Evolutionary conservation across 2,797 vertebrate species (phyloP), one percentile per base, ranked within the genome.

Genomic region (Myotis planiceps): DNA sequence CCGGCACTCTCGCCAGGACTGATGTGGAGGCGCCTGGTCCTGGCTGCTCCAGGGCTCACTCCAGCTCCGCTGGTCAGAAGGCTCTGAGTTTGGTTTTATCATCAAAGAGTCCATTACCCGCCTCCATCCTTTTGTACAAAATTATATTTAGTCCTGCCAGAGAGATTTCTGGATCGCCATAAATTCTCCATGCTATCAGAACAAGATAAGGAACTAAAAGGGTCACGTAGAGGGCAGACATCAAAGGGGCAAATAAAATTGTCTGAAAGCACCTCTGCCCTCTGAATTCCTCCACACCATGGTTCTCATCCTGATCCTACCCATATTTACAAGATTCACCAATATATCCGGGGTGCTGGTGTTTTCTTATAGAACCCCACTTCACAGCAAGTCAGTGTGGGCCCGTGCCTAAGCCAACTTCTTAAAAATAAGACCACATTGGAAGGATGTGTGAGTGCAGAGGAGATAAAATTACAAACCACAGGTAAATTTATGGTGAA

Each of bases 181-280:
- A 97, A 97, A 97, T 98, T 95, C 65, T 95, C 71, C 63, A 79
- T 76, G 80, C 95, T 97, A 89, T 95, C 89, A 66, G 96, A 96
- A 88, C 60, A 42, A 97, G 96, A 96, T 98, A 98, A 98, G 92
- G 92, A 86, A 94, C 92, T 96, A 92, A 90, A 96, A 86, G 88
- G 96, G 92, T 96, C 90, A 86, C 13, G 0, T 3, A 58, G 72
- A 97, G 96, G 93, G 89, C 87, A 63, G 83, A 92, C 97, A 97
- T 98, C 97, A 98, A 98, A 94, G 14, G 79, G 93, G 9, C 60
- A 81, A 58, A 74, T 81, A 87, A 92, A 93, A 79, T 95, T 42
- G 87, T 94, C 81, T 90, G 75, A 88, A 80, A 60, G 83, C 81
- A 85, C 93, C 76, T 82, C 86, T 72, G 81, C 88, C 83, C 82